These are phyloP conservation scores for Sternotherus odoratus DNA, from an alignment of 2,797 vertebrate genomes.

Conservation along the genomic window DNA sequence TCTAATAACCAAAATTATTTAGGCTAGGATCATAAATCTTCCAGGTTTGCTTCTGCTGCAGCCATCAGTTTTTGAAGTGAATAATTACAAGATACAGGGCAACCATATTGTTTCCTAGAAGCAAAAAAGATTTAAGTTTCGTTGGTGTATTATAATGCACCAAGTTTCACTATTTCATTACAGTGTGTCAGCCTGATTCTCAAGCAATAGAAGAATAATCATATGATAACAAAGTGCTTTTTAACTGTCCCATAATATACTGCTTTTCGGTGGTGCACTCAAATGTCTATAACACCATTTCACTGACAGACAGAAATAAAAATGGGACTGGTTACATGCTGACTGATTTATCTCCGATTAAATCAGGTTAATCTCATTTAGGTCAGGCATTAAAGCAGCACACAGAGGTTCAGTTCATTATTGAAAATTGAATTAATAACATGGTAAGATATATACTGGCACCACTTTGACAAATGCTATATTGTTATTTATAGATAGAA, in stretches of 20 bases:
- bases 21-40: constrained; percentile 36
- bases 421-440: background rate
- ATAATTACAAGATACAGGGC: constrained; percentile 21
- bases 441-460: background rate
- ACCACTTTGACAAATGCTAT: background rate
- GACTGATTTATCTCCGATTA: background rate
- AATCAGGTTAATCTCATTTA: constrained; percentile 14
- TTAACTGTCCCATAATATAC: background rate
- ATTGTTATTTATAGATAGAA: constrained; percentile 49
- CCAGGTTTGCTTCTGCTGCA: background rate
- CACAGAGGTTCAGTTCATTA: background rate
- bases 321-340: background rate
- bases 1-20: constrained; percentile 10
- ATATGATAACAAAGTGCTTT: background rate
- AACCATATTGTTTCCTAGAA: constrained; percentile 40
- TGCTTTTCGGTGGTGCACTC: background rate
- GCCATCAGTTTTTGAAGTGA: constrained; percentile 36
- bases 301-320: background rate
- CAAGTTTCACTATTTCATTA: constrained; percentile 22
- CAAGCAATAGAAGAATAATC: constrained; percentile 17
- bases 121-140: constrained; percentile 31
- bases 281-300: background rate
- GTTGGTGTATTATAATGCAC: constrained; percentile 37
- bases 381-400: background rate
- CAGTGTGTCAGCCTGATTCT: background rate